These are phyloP conservation scores for Vireo griseus DNA, from an alignment of 2,797 vertebrate genomes.

Conservation along the genomic window DNA sequence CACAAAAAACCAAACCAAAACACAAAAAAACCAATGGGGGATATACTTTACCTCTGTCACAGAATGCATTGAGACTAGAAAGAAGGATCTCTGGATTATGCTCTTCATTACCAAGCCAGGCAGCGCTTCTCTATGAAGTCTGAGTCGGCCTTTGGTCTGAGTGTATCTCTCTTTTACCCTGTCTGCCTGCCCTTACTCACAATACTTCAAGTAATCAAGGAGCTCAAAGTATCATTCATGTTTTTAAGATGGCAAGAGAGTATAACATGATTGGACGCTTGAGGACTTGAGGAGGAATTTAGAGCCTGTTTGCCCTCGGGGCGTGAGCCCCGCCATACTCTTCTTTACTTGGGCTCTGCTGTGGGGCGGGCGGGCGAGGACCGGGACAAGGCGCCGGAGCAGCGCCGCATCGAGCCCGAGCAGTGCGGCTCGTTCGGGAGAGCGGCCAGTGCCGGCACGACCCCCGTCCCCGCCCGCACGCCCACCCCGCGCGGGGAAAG, in stretches of 20 bases:
- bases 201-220: neutral
- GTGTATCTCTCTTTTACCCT: fast-evolving
- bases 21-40: fast-evolving
- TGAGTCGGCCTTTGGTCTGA: fast-evolving
- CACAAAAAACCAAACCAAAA: neutral
- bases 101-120: fast-evolving
- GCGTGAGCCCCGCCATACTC: fast-evolving
- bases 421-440: neutral
- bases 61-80: fast-evolving
- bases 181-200: fast-evolving
- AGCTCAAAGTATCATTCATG: fast-evolving
- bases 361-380: neutral
- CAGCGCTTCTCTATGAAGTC: fast-evolving
- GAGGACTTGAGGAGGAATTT: neutral
- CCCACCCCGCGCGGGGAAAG: neutral
- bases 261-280: fast-evolving
- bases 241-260: fast-evolving
- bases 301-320: too few relatives aligned
- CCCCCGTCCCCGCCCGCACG: neutral
- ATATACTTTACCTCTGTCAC: neutral
- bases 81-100: too few relatives aligned
- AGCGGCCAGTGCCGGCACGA: neutral
- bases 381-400: fast-evolving
- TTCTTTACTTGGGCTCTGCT: fast-evolving
- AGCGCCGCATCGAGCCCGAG: too few relatives aligned